phyloP scores from a whole-genome alignment of 2,113 vertebrate species.

The Cyprinodon brontotheroides region DNA sequence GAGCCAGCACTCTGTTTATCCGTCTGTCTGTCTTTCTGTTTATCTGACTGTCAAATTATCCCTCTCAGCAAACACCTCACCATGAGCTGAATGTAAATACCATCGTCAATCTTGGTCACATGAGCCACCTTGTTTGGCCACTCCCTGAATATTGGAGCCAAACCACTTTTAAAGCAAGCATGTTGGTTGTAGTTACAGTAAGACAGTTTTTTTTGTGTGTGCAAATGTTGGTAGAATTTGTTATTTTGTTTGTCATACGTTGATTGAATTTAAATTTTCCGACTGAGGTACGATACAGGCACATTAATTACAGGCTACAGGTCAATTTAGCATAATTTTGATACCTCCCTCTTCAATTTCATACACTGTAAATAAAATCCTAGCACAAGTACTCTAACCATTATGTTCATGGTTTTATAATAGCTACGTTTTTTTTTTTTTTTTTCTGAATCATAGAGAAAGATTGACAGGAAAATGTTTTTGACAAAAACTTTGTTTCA shows the following conservation, averaged over 20 bases:
- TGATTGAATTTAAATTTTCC: conserved; percentile 15
- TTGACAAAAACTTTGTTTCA: too few species aligned
- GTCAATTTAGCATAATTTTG: neutral
- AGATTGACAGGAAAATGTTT: too few species aligned
- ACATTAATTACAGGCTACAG: neutral
- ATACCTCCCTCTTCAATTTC: neutral
- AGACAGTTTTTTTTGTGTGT: conserved; percentile 9
- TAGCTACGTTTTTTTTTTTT: too few species aligned
- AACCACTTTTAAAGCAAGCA: conserved; percentile 52
- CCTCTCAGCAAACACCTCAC: conserved; percentile 82
- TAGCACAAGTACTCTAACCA: neutral
- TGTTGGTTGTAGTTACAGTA: conserved; percentile 31
- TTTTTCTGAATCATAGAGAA: too few species aligned
- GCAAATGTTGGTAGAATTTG: conserved; percentile 23
- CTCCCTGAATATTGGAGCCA: conserved; percentile 57
- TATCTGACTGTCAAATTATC: conserved; percentile 87
- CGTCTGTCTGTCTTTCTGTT: conserved; percentile 85
- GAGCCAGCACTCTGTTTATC: conserved; percentile 79
- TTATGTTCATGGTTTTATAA: too few species aligned
- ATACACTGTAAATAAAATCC: neutral
- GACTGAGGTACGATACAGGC: neutral
- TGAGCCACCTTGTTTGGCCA: conserved; percentile 58
- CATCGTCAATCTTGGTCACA: conserved; percentile 64
- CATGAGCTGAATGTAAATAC: conserved; percentile 78
- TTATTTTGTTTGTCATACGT: conserved; percentile 9